These are phyloP conservation scores for Nothura maculosa DNA, from an alignment of 2,797 vertebrate species.

Conservation along the genomic window DNA sequence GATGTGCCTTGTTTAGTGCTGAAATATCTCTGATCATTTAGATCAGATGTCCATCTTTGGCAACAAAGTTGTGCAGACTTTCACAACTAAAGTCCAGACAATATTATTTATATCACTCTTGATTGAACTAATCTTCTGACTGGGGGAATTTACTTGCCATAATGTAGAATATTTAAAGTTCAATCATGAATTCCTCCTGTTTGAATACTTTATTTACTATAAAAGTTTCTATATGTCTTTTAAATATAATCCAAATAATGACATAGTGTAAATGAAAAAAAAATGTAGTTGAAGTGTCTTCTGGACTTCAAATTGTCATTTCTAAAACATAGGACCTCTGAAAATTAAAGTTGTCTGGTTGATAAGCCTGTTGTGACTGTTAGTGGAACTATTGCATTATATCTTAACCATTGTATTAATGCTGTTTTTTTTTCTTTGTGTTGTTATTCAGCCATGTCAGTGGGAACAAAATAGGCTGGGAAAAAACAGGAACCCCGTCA, in stretches of 20 bases:
- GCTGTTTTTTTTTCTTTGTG: not conserved
- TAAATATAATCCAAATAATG: not conserved
- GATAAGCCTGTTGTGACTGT: not conserved
- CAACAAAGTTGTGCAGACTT: not conserved
- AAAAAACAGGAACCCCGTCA: constrained; percentile 86
- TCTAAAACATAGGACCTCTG: not conserved
- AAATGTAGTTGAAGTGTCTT: not conserved
- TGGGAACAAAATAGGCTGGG: constrained; percentile 90
- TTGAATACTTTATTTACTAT: not conserved
- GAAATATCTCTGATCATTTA: not conserved
- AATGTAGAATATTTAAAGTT: not conserved
- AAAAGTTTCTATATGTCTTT: not conserved
- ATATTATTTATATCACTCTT: not conserved
- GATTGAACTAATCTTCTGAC: not conserved
- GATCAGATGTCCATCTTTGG: not conserved
- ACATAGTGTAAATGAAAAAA: not conserved
- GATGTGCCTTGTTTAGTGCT: not conserved
- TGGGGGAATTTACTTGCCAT: not conserved
- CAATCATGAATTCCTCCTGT: not conserved
- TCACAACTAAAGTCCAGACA: not conserved
- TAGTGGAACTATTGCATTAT: not conserved
- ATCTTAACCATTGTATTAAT: not conserved
- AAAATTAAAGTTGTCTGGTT: not conserved
- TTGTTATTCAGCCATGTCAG: constrained; percentile 85
- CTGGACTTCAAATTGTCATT: not conserved